These are phyloP conservation scores for Neosilurus mollespiculum DNA, from an alignment of 2,797 vertebrate species.

Conservation along the genomic window DNA sequence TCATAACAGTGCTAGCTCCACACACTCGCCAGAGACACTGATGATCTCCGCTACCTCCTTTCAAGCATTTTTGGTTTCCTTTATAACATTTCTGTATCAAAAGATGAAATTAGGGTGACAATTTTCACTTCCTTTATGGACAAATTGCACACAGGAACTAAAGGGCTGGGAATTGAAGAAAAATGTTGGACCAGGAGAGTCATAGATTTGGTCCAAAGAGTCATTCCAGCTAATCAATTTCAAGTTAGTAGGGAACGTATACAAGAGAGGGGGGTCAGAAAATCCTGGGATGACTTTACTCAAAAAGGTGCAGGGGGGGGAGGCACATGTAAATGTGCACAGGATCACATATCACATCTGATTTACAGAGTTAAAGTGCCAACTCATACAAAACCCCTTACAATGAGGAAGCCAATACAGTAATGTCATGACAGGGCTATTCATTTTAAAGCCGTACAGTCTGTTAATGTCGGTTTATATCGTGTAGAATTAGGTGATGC, in stretches of 20 bases:
- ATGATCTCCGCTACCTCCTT: not conserved
- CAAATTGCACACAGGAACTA: not conserved
- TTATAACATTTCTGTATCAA: not conserved
- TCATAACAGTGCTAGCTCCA: not conserved
- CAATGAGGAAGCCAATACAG: not conserved
- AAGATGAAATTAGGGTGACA: not conserved
- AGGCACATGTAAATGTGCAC: too few relatives aligned
- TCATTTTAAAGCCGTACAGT: not conserved
- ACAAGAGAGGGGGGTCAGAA: not conserved
- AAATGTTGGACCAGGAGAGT: fast-evolving
- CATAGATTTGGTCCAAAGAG: not conserved
- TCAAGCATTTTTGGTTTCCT: too few relatives aligned
- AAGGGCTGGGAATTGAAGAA: not conserved
- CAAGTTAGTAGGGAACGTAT: not conserved
- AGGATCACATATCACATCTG: too few relatives aligned
- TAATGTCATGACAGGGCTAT: not conserved
- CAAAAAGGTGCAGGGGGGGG: too few relatives aligned
- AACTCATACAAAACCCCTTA: not conserved
- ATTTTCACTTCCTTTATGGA: not conserved
- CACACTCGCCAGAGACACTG: not conserved
- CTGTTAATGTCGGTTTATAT: not conserved
- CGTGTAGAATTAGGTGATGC: not conserved
- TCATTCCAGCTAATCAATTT: not conserved
- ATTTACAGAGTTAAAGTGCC: not conserved
- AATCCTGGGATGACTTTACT: too few relatives aligned